Base-by-base conservation (phyloP, 1,140 invertebrate genomes). In the Apis laboriosa region DNA sequence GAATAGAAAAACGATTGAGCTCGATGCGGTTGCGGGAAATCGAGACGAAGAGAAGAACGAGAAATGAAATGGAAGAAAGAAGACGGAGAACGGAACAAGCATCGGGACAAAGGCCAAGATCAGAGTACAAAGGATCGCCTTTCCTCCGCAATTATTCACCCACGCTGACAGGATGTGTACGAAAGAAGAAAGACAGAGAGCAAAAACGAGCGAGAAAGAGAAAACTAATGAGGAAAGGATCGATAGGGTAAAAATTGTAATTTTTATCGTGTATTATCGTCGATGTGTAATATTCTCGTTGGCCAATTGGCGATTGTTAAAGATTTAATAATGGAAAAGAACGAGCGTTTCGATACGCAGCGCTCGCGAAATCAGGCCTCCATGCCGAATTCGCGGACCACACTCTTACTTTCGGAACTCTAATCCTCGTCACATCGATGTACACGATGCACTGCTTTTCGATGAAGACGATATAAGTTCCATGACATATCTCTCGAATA, bases 61-160 rank as follows among this genome's bases (percentile, higher is more conserved):
- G 19, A 19, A 21, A 12, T 21, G 61, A 21, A 12, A 5, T n/a
- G 68, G 15, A 15, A 63, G 58, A n/a, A 9, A 49, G 63, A 67
- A 34, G 49, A 64, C 12, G 13, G 12, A n/a, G 72, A 53, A 68
- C 63, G 80, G 80, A 76, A 76, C 73, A 81, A 43, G 49, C 72
- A 68, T n/a, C 73, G 80, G 58, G 34, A 78, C 74, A 72, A 83
- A 56, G 51, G 66, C 51, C 66, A 77, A 51, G 64, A 82, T 71
- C 66, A 53, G 58, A 71, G 72, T 72, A 83, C 67, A 71, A 53
- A 77, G 74, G 75, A 78, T 78, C 75, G 58, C 60, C 67, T 77
- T 77, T 71, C 80, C 66, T 83, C 64, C 43, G 73, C 66, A 61
- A 77, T 77, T 82, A 82, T 70, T 82, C 80, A 61, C 24, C 61